Percentiles rank a stretch among this genome's conserved stretches.
Conservation (phyloP, 1,140 invertebrate species). For the Portunus trituberculatus region DNA sequence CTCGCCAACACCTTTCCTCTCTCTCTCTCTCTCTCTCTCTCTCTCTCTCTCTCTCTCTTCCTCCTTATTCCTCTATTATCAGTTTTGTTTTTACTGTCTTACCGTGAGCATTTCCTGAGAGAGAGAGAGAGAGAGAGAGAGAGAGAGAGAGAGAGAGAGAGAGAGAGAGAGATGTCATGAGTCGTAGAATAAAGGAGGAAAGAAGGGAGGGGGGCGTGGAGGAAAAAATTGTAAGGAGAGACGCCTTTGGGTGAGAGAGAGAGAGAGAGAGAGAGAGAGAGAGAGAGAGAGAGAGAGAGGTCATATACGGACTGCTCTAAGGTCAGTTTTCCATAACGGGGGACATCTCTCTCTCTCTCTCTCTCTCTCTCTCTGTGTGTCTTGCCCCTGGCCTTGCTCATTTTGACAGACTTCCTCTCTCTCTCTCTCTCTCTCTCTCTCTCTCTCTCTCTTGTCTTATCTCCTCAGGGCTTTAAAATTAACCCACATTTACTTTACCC, state of each 20-base stretch:
- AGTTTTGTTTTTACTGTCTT: background rate
- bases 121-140: background rate
- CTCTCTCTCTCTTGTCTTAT: background rate
- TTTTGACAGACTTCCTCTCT: background rate
- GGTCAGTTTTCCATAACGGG: too few species aligned
- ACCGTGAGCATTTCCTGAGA: too few species aligned
- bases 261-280: too few species aligned
- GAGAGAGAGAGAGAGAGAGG: too few species aligned
- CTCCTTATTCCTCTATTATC: background rate
- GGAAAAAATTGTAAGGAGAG: background rate
- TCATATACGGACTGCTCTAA: too few species aligned
- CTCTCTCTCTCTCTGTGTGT: background rate
- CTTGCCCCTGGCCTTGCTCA: background rate
- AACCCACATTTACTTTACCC: background rate
- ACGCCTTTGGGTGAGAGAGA: too few species aligned
- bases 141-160: background rate
- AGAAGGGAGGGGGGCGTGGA: background rate
- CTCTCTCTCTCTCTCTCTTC: background rate
- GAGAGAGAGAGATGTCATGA: background rate
- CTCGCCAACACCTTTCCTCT: conserved; percentile 8
- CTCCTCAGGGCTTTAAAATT: background rate
- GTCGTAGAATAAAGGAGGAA: too few species aligned
- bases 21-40: background rate
- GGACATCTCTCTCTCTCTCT: conserved; percentile 36
- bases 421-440: conserved; percentile 36